Percentiles rank a stretch among this genome's conserved stretches.
Conservation (phyloP, 1,140 invertebrate species). For the Lethocerus indicus region DNA sequence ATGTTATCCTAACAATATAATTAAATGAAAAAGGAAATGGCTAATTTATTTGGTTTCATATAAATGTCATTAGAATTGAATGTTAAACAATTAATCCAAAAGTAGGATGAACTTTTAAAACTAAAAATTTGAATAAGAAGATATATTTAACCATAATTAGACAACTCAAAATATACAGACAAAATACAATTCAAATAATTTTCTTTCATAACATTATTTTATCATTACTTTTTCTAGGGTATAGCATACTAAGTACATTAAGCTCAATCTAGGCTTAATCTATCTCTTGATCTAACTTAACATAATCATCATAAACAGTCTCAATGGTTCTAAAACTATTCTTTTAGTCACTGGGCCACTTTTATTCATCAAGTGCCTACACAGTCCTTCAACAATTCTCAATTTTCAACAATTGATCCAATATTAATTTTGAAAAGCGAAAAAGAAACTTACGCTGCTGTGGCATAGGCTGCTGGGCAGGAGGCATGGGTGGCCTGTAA, state of each 20-base stretch:
- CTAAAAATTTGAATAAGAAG: no score
- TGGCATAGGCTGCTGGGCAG: conserved; percentile 5
- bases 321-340: background rate
- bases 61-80: no score
- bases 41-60: no score
- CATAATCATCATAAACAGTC: background rate
- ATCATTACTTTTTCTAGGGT: no score
- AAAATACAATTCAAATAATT: no score
- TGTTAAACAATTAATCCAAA: no score
- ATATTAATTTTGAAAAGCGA: background rate
- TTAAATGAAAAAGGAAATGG: background rate
- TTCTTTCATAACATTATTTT: no score
- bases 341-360: background rate
- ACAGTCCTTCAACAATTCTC: background rate
- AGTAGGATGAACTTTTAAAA: no score
- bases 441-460: conserved; percentile 10
- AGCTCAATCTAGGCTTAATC: no score
- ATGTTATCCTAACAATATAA: background rate
- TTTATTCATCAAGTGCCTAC: background rate
- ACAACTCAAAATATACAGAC: no score
- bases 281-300: background rate
- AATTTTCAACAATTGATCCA: background rate
- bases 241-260: no score
- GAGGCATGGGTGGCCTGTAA: conserved; percentile 8
- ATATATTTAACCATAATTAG: no score